A percentile compares a stretch with the other conserved stretches of the same genome.
phyloP scores from a whole-genome alignment of 2,113 vertebrate genomes.

The Pseudolaguvia tuberculata region DNA sequence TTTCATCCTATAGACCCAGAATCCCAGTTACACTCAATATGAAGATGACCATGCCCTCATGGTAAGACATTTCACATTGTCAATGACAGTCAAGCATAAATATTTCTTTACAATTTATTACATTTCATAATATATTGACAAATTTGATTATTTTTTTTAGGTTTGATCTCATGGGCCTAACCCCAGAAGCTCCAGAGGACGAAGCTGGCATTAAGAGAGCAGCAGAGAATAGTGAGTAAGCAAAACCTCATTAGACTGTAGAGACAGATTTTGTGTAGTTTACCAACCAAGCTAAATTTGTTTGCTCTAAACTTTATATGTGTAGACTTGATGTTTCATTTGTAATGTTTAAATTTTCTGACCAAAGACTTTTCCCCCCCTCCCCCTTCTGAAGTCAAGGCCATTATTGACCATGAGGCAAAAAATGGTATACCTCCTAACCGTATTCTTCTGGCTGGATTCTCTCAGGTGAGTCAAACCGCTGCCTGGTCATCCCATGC shows the following conservation, averaged over 20 bases:
- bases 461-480: constrained; percentile 87
- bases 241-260: not conserved
- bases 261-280: not conserved
- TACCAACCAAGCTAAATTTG: not conserved
- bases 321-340: not conserved
- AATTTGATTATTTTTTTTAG: constrained; percentile 57
- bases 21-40: constrained; percentile 95
- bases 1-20: constrained; percentile 70
- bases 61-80: constrained; percentile 71
- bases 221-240: constrained; percentile 85
- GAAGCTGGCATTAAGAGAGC: constrained; percentile 96
- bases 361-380: no score
- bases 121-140: not conserved
- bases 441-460: constrained; percentile 91
- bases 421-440: constrained; percentile 92
- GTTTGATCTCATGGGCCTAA: constrained; percentile 95
- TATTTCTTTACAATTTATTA: not conserved
- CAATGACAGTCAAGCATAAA: not conserved
- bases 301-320: not conserved
- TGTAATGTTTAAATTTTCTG: no score
- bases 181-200: constrained; percentile 85
- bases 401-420: constrained; percentile 92
- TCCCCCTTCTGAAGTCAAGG: constrained; percentile 75
- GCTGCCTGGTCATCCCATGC: not conserved
- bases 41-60: constrained; percentile 90